Conservation (phyloP, 2,113 vertebrate genomes). For the Archilochus colubris region DNA sequence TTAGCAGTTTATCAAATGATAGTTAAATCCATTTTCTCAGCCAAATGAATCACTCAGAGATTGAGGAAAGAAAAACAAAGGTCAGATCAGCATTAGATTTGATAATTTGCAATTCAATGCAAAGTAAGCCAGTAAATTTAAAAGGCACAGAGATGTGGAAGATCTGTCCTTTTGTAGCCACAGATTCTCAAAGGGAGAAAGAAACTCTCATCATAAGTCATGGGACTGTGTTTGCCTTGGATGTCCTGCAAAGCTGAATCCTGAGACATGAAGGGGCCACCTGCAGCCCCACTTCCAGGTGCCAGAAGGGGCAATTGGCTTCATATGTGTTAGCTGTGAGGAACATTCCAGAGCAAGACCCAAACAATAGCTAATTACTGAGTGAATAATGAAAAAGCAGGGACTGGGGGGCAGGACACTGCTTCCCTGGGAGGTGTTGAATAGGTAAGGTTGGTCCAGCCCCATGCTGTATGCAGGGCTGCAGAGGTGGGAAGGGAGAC, state of each 20-base stretch:
- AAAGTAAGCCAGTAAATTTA: neutral
- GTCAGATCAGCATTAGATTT: neutral
- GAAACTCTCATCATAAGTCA: neutral
- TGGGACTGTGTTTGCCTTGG: neutral
- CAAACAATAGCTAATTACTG: neutral
- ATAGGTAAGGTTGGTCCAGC: neutral
- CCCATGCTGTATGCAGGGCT: accelerated
- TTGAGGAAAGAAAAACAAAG: constrained; percentile 3
- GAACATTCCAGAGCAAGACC: neutral
- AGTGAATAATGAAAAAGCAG: neutral
- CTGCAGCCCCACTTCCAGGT: neutral
- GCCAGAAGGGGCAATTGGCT: neutral
- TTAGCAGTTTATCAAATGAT: constrained; percentile 3
- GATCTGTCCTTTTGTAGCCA: neutral
- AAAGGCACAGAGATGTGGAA: neutral
- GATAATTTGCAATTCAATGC: neutral
- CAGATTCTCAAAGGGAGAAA: neutral
- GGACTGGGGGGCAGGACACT: neutral
- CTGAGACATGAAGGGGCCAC: neutral
- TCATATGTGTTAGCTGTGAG: neutral
- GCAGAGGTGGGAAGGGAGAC: neutral
- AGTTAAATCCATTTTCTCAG: constrained; percentile 1
- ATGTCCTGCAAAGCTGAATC: neutral
- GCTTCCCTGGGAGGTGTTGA: neutral
- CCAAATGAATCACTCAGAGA: neutral